phyloP scores from a whole-genome alignment of 2,113 vertebrate species.

The Prionailurus viverrinus region DNA sequence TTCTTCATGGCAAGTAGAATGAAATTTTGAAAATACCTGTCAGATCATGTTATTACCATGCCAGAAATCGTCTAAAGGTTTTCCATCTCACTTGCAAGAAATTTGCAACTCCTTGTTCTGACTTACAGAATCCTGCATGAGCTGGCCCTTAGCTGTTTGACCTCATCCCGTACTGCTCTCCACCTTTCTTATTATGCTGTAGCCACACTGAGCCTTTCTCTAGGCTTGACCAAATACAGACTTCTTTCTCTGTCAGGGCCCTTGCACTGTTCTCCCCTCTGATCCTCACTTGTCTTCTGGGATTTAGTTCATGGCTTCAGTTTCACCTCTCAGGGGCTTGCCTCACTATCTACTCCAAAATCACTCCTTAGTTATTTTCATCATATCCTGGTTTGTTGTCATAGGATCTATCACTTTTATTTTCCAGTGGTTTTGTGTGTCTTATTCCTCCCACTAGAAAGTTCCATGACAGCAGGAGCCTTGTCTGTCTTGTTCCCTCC shows the following conservation, averaged over 20 bases:
- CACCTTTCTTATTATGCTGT: background rate
- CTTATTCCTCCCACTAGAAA: background rate
- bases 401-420: background rate
- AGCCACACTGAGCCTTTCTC: background rate
- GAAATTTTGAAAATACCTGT: constrained; percentile 42
- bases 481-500: background rate
- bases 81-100: constrained; percentile 8
- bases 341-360: background rate
- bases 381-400: background rate
- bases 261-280: background rate
- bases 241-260: background rate
- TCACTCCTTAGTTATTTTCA: background rate
- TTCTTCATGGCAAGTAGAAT: constrained; percentile 4
- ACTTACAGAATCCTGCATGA: background rate
- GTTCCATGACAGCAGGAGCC: background rate
- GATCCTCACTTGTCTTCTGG: constrained; percentile 1
- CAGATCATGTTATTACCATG: background rate
- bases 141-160: background rate
- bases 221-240: background rate
- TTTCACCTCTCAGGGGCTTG: constrained; percentile 32
- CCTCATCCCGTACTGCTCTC: background rate
- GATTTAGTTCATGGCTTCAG: constrained; percentile 20
- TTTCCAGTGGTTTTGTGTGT: constrained; percentile 25
- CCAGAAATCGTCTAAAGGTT: background rate
- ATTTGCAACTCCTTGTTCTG: background rate